Evolutionary conservation across 2,113 vertebrate genomes (phyloP).

Genomic region (Panurus biarmicus): DNA sequence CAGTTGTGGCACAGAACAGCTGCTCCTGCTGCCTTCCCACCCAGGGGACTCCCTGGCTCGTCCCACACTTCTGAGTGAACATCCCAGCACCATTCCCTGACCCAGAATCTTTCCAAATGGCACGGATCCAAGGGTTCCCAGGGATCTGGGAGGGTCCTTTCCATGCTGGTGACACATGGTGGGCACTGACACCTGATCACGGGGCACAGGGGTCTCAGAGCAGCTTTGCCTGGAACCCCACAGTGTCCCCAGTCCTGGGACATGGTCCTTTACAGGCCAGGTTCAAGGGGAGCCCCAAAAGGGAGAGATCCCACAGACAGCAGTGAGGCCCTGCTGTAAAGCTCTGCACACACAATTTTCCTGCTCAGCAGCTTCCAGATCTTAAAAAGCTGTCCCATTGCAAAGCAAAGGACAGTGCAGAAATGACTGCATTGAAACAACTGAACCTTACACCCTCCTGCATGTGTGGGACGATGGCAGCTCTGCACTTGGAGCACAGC

Average conservation of each 20-base stretch:
- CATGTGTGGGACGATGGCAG: not conserved
- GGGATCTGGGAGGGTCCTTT: not conserved
- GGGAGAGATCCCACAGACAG: not conserved
- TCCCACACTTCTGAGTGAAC: not conserved
- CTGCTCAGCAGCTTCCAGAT: not conserved
- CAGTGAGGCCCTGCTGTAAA: rapidly evolving
- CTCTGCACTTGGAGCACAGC: not conserved
- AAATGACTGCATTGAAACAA: not conserved
- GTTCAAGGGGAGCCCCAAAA: not conserved
- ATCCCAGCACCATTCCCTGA: not conserved
- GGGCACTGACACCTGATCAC: not conserved
- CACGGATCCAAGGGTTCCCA: not conserved
- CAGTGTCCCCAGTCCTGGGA: not conserved
- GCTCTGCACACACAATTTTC: not conserved
- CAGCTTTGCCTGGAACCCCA: not conserved
- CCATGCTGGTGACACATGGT: not conserved
- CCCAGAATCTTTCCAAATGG: not conserved
- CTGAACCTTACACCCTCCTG: too few relatives aligned
- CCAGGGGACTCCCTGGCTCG: rapidly evolving
- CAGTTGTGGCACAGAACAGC: not conserved
- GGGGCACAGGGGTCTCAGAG: not conserved
- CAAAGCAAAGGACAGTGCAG: not conserved
- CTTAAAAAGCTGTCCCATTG: not conserved
- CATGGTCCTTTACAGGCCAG: not conserved
- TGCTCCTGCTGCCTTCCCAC: not conserved